Percentiles rank a stretch among this genome's conserved stretches.
Evolutionary conservation across 1,140 invertebrate genomes (phyloP).

Genomic region (Ceratosolen fusciceps): DNA sequence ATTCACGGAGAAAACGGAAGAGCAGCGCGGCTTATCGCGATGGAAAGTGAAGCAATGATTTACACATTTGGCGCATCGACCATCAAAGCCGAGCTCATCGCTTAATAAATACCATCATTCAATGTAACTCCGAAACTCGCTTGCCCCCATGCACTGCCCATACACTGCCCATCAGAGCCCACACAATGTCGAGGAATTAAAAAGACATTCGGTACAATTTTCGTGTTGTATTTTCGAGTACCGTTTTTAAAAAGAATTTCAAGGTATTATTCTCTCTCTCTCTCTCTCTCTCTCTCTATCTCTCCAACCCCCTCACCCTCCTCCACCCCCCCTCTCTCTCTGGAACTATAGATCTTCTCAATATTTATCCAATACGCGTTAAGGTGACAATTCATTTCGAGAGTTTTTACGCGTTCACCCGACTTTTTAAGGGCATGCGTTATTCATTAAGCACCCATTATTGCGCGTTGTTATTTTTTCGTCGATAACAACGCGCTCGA

Average conservation of each 20-base stretch:
- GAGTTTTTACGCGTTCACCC: neutral
- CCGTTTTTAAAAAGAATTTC: neutral
- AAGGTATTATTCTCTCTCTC: neutral
- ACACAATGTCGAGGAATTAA: too few species aligned
- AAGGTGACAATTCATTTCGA: neutral
- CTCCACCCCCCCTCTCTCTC: neutral
- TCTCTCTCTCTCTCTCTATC: neutral
- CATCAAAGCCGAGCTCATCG: constrained; percentile 4
- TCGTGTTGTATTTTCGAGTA: neutral
- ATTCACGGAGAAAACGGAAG: constrained; percentile 28
- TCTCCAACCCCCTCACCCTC: neutral
- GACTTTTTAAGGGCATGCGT: neutral
- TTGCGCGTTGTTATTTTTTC: neutral
- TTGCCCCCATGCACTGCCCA: too few species aligned
- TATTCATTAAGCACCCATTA: too few species aligned
- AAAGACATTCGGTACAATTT: neutral
- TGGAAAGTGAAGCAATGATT: constrained; percentile 11
- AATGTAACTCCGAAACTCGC: neutral
- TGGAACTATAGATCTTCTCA: too few species aligned
- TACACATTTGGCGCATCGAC: neutral
- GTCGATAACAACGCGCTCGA: neutral
- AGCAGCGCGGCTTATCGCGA: constrained; percentile 18
- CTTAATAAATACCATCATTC: constrained; percentile 4
- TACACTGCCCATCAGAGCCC: too few species aligned
- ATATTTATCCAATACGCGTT: neutral